Conservation (phyloP, 2,113 vertebrate genomes). For the Equus quagga region DNA sequence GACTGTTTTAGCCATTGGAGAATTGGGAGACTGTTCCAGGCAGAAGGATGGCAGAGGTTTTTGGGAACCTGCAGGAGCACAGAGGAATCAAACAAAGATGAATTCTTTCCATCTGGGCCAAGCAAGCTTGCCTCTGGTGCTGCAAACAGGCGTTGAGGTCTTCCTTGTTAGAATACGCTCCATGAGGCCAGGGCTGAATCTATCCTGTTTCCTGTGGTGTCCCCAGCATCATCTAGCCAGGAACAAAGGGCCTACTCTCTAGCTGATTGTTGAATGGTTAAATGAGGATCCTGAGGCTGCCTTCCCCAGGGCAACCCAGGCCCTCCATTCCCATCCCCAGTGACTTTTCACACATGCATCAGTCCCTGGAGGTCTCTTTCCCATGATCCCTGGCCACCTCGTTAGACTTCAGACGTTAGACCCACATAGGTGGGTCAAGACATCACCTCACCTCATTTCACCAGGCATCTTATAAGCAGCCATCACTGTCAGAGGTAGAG, state of each 20-base stretch:
- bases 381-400: neutral
- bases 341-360: neutral
- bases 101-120: neutral
- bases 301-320: neutral
- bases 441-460: neutral
- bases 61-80: neutral
- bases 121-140: neutral
- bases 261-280: neutral
- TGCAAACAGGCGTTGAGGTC: neutral
- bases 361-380: neutral
- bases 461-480: neutral
- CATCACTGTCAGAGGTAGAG: neutral
- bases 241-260: neutral
- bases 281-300: neutral
- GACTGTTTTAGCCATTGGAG: neutral
- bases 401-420: neutral
- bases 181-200: neutral
- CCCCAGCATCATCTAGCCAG: neutral
- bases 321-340: neutral
- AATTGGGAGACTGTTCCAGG: neutral
- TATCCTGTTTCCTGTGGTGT: neutral
- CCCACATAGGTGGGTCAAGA: neutral
- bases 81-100: neutral
- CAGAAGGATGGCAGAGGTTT: neutral
- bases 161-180: neutral